phyloP scores from a whole-genome alignment of 30 jellyfish, hydroid and myxozoan genomes.

The Chrysaora quinquecirrha region DNA sequence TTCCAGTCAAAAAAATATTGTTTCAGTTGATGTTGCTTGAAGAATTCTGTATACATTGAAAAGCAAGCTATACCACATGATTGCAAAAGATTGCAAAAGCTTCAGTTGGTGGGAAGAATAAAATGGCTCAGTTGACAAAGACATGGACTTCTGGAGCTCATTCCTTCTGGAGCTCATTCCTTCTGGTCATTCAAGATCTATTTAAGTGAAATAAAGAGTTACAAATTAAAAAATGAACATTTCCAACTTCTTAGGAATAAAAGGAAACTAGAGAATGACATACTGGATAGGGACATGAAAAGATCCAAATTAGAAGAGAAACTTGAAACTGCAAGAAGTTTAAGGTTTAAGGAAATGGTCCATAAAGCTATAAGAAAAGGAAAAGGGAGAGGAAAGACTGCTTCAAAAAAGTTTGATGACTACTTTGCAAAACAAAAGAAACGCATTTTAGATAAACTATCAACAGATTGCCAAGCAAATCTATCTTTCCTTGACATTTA shows the following conservation, averaged over 20 bases:
- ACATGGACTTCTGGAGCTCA: background rate
- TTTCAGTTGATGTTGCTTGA: background rate
- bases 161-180: background rate
- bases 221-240: background rate
- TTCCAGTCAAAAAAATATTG: background rate
- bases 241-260: background rate
- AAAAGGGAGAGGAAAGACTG: constrained; percentile 9
- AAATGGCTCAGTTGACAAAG: too few species aligned
- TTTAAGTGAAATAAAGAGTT: background rate
- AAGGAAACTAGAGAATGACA: background rate
- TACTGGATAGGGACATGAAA: background rate
- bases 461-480: too few species aligned
- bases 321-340: background rate
- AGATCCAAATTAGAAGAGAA: background rate
- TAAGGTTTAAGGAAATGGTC: background rate
- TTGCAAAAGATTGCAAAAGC: background rate
- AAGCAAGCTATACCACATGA: background rate
- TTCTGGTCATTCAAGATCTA: background rate
- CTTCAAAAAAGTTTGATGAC: background rate
- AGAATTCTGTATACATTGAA: background rate
- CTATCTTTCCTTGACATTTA: background rate
- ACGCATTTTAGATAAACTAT: background rate
- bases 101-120: background rate
- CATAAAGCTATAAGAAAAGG: constrained; percentile 11
- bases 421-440: background rate